Conservation (phyloP, 2,113 vertebrate genomes). For the Dipodomys stephensi region DNA sequence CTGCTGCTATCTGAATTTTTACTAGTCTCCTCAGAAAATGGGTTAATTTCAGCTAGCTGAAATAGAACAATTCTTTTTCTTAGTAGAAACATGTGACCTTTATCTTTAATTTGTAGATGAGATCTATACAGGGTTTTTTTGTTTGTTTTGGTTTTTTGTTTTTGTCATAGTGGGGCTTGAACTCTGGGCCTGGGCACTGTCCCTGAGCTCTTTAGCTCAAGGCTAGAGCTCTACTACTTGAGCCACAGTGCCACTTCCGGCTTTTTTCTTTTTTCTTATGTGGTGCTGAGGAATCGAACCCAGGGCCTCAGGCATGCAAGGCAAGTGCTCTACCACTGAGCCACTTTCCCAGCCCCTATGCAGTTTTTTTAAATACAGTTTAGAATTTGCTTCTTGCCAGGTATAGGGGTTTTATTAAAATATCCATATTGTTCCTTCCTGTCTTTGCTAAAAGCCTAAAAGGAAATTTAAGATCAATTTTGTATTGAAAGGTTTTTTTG, state of each 20-base stretch:
- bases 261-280: no score
- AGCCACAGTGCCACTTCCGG: no score
- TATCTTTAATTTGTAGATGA: slow-evolving; percentile 28
- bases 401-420: slow-evolving; percentile 19
- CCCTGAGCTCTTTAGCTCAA: no score
- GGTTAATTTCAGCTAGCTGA: slow-evolving; percentile 3
- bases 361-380: neutral
- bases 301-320: no score
- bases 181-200: no score
- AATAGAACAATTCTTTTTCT: slow-evolving; percentile 32
- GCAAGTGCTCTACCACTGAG: no score
- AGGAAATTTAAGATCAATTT: slow-evolving; percentile 44
- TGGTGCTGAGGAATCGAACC: no score
- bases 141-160: no score
- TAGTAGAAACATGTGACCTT: neutral
- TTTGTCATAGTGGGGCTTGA: no score
- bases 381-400: slow-evolving; percentile 61
- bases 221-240: no score
- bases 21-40: neutral
- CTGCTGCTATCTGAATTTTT: slow-evolving; percentile 6
- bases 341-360: no score
- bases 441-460: slow-evolving; percentile 1
- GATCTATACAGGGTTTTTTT: no score
- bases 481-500: neutral
- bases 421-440: slow-evolving; percentile 23